A percentile compares a stretch with the other conserved stretches of the same genome.
Conservation (phyloP, 2,797 vertebrate genomes). For the Premnoplex brunnescens region DNA sequence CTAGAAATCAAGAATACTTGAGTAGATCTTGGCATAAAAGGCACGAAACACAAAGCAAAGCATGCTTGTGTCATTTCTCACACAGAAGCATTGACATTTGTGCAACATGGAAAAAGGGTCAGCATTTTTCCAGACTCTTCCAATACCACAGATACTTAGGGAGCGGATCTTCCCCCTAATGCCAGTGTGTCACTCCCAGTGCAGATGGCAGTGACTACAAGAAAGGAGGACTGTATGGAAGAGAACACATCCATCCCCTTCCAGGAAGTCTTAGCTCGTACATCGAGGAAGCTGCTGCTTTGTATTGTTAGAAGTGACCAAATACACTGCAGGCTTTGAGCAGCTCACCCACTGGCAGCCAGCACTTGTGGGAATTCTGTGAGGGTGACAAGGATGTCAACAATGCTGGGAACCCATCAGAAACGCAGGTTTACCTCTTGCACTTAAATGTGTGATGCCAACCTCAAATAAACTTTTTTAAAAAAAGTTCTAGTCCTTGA, state of each 20-base stretch:
- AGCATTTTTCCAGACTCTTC: background rate
- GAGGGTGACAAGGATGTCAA: background rate
- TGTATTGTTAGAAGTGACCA: background rate
- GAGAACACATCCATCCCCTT: background rate
- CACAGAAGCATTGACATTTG: slow-evolving; percentile 34
- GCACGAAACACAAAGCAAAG: slow-evolving; percentile 50
- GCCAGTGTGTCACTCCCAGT: background rate
- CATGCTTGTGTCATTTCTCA: slow-evolving; percentile 39
- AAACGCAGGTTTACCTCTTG: background rate
- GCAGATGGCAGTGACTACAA: background rate
- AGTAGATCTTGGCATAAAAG: slow-evolving; percentile 52
- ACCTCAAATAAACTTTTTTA: background rate
- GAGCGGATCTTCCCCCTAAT: background rate
- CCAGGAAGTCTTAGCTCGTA: background rate
- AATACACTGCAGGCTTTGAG: background rate
- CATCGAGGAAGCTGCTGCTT: background rate
- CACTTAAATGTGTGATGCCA: background rate
- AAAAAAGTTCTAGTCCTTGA: background rate
- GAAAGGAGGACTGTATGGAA: background rate
- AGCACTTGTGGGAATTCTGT: background rate
- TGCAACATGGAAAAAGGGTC: background rate
- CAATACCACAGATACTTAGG: background rate
- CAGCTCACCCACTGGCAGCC: background rate
- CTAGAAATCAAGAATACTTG: slow-evolving; percentile 34
- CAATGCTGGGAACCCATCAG: background rate